These are phyloP conservation scores for Pristionchus maxplancki DNA, from an alignment of 2,888 invertebrate species.

Conservation along the genomic window DNA sequence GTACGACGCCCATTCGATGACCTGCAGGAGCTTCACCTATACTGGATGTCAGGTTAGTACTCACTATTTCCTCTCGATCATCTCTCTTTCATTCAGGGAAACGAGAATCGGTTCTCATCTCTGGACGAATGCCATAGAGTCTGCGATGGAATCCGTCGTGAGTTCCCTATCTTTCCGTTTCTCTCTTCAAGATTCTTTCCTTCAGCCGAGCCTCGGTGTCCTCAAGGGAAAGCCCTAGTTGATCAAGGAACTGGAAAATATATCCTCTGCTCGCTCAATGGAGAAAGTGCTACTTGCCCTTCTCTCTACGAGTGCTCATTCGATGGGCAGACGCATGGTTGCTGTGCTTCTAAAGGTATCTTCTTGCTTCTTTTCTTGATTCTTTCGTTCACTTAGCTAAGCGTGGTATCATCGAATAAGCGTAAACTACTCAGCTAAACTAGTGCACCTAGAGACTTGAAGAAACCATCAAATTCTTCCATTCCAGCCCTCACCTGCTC, in stretches of 20 bases:
- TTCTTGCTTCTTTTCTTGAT: background rate
- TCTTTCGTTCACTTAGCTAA: too few species aligned
- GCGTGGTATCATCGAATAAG: too few species aligned
- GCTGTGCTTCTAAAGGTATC: constrained; percentile 66
- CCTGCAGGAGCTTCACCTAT: constrained; percentile 35
- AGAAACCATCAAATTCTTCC: background rate
- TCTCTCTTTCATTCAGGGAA: constrained; percentile 57
- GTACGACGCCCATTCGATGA: constrained; percentile 50
- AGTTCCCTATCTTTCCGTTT: background rate
- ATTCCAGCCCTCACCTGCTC: constrained; percentile 27
- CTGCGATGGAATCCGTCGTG: constrained; percentile 45
- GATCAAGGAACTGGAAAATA: constrained; percentile 20
- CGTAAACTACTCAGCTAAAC: too few species aligned
- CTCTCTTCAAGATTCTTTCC: too few species aligned
- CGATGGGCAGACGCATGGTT: constrained; percentile 68
- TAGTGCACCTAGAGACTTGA: too few species aligned
- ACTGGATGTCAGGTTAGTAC: constrained; percentile 39
- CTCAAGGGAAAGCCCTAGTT: constrained; percentile 37
- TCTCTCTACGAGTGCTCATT: constrained; percentile 69
- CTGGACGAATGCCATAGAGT: constrained; percentile 66
- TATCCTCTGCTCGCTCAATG: constrained; percentile 12
- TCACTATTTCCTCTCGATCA: background rate
- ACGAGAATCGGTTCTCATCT: constrained; percentile 67
- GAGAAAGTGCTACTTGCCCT: constrained; percentile 60
- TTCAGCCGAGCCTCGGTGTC: constrained; percentile 45